phyloP scores from a whole-genome alignment of 2,888 invertebrate genomes.

The Ctena decussata region DNA sequence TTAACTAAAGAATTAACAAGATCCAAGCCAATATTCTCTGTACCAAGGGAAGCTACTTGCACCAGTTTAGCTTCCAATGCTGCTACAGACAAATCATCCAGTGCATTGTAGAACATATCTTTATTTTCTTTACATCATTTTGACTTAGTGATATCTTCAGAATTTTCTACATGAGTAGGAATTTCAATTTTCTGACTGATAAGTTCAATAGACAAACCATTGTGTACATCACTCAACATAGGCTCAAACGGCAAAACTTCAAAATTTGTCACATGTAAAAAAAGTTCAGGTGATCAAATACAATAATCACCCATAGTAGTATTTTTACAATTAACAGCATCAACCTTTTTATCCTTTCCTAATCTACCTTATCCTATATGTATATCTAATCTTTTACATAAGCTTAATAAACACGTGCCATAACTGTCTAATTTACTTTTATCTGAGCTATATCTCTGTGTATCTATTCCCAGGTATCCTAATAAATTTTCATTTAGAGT shows the following conservation, averaged over 20 bases:
- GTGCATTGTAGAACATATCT: neutral
- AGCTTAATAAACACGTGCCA: neutral
- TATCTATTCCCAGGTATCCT: neutral
- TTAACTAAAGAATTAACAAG: neutral
- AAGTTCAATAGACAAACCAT: neutral
- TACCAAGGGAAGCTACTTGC: neutral
- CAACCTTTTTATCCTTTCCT: neutral
- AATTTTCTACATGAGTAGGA: neutral
- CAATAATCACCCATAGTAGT: neutral
- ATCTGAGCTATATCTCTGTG: neutral
- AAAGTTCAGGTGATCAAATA: neutral
- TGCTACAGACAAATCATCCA: neutral
- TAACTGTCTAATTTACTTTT: neutral
- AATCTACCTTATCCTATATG: neutral
- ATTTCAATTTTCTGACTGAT: neutral
- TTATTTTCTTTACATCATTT: neutral
- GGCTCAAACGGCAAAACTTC: neutral
- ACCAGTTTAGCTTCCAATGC: neutral
- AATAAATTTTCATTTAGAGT: neutral
- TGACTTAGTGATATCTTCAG: neutral
- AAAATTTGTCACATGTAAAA: neutral
- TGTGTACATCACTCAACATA: neutral
- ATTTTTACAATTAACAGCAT: neutral
- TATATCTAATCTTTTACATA: neutral
- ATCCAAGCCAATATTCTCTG: neutral